Conservation (phyloP, 2,113 vertebrate species). For the Odobenus rosmarus region DNA sequence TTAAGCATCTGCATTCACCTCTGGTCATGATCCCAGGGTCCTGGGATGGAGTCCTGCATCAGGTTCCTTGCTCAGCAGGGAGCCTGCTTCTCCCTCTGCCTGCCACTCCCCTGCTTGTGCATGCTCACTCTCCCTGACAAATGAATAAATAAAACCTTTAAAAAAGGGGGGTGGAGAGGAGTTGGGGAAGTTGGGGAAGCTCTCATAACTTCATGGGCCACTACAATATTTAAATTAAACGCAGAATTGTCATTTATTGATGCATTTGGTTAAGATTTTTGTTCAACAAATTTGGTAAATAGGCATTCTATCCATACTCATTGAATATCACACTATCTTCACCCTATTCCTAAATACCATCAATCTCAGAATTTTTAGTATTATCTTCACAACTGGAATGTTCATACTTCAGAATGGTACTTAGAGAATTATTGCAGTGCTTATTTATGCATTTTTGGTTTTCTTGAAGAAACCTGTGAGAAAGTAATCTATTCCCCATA, state of each 20-base stretch:
- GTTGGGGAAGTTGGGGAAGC: neutral
- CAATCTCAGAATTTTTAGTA: neutral
- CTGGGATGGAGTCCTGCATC: too few relatives aligned
- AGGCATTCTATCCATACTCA: neutral
- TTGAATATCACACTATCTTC: neutral
- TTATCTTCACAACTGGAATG: neutral
- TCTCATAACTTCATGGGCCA: neutral
- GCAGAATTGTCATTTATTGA: neutral
- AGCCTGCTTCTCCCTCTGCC: too few relatives aligned
- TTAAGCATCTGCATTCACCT: neutral
- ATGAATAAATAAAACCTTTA: too few relatives aligned
- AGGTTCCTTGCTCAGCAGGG: too few relatives aligned
- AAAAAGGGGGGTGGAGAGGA: too few relatives aligned
- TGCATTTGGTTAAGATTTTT: neutral
- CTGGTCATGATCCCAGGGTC: too few relatives aligned
- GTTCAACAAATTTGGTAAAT: neutral
- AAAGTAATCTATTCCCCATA: neutral
- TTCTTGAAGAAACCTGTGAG: neutral
- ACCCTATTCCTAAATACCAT: neutral
- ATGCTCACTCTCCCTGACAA: too few relatives aligned
- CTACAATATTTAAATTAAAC: slow-evolving; percentile 19
- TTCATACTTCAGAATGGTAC: neutral
- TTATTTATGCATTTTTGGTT: neutral
- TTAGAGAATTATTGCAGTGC: neutral
- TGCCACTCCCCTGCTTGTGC: too few relatives aligned